phyloP scores from a whole-genome alignment of 2,113 vertebrate species.

The Sphaerodactylus townsendi region DNA sequence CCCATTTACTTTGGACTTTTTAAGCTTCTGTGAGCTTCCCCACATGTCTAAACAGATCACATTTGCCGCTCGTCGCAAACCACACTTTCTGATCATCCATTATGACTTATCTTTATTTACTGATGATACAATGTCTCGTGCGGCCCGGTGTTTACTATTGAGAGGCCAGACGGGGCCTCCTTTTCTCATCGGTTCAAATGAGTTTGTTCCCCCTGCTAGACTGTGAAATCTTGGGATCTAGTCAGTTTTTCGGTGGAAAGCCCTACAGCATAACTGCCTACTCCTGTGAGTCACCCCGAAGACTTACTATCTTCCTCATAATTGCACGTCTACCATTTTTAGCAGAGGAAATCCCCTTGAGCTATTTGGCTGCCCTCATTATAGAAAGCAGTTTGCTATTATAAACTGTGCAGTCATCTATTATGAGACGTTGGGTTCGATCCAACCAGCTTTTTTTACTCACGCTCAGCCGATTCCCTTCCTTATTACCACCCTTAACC shows the following conservation, averaged over 20 bases:
- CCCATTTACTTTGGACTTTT: neutral
- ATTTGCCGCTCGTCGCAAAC: neutral
- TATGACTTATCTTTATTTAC: constrained; percentile 34
- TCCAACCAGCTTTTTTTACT: too few relatives aligned
- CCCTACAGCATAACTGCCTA: neutral
- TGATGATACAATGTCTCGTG: neutral
- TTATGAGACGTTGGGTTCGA: neutral
- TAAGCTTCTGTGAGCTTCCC: neutral
- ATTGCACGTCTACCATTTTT: neutral
- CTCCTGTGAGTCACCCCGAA: neutral
- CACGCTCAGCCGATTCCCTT: too few relatives aligned
- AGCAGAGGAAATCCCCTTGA: neutral
- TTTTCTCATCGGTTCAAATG: neutral
- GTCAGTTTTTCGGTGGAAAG: neutral
- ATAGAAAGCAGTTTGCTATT: constrained; percentile 9
- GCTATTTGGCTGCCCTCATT: neutral
- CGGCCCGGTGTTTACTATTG: neutral
- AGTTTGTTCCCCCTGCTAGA: neutral
- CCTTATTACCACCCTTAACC: too few relatives aligned
- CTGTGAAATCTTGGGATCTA: neutral
- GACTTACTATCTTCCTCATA: neutral
- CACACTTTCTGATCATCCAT: constrained; percentile 20
- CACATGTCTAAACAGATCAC: constrained; percentile 27
- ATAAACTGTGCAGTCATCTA: constrained; percentile 29
- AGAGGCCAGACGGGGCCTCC: neutral